Conservation (phyloP, 2,113 vertebrate genomes). For the Puffinus mauretanicus region DNA sequence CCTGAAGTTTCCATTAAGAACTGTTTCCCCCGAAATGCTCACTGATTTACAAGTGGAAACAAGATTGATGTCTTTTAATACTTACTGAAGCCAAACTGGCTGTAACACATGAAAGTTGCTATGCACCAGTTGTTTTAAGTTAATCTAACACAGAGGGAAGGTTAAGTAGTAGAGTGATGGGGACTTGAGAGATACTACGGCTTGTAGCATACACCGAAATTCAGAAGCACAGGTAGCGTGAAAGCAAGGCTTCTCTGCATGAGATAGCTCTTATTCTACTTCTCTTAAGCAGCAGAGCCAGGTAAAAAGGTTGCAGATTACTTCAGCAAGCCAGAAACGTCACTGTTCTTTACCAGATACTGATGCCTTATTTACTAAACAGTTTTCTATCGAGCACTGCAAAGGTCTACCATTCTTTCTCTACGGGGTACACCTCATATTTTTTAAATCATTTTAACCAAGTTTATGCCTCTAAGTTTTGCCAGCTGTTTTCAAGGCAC, state of each 20-base stretch:
- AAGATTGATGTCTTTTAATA: conserved; percentile 6
- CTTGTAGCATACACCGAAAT: fast-evolving
- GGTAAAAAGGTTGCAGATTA: not conserved
- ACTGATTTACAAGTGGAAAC: not conserved
- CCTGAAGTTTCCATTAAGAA: not conserved
- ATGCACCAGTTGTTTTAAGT: not conserved
- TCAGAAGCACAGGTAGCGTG: not conserved
- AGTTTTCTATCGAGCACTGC: not conserved
- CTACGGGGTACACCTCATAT: not conserved
- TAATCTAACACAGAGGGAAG: not conserved
- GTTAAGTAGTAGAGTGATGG: not conserved
- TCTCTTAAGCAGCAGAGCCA: not conserved
- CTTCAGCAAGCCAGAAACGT: not conserved
- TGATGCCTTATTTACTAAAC: not conserved
- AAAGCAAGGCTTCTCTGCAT: not conserved
- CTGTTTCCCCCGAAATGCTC: not conserved
- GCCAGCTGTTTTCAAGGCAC: not conserved
- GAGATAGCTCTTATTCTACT: not conserved
- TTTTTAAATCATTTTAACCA: not conserved
- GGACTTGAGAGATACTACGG: not conserved
- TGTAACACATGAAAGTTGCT: not conserved
- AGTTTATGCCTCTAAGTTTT: not conserved
- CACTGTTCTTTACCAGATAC: not conserved
- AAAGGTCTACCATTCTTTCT: not conserved
- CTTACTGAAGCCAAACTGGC: not conserved